Evolutionary conservation across 2,113 vertebrate species (phyloP), one percentile per base, ranked within the genome.

Genomic region (Ondatra zibethicus): DNA sequence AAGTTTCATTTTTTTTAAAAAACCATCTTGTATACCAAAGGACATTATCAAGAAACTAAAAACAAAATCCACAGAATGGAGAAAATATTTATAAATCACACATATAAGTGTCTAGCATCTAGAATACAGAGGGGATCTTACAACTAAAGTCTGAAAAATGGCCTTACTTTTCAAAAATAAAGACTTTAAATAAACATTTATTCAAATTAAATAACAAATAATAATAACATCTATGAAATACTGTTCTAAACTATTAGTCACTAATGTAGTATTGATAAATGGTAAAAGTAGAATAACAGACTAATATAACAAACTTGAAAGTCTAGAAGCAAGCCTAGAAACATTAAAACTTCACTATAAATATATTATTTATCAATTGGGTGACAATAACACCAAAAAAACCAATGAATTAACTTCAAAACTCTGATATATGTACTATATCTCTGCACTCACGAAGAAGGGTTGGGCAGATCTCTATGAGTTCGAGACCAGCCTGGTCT

Each of bases 31-130:
- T 92, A 47, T 16, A 55, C 19, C 52, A 91, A 29, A 90, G 27
- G 5, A 58, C 4, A 58, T 81, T 76, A 76, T 29, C 25, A 70
- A 82, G 66, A 88, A 96, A 88, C 76, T 82, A 19, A 93, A 94
- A 95, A 47, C n/a, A 72, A 12, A 77, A 55, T 19, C 23, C 27
- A 92, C 1, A 82, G 25, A 55, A 27, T 39, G 36, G 36, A 82
- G 21, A 61, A 82, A 82, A 14, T 82, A 82, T 39, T 84, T 84
- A 58, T 13, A 81, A 92, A 42, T 66, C 33, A 47, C n/a, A 36
- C n/a, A 66, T 29, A 47, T 61, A 82, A 63, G 16, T 12, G 5
- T 39, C 16, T 92, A 23, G 21, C 68, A 84, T 84, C 27, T 13
- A 89, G 63, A 86, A 72, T 77, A 23, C 58, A 52, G 75, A 85